phyloP scores from a whole-genome alignment of 2,888 invertebrate species.

The Catocala fraxini region DNA sequence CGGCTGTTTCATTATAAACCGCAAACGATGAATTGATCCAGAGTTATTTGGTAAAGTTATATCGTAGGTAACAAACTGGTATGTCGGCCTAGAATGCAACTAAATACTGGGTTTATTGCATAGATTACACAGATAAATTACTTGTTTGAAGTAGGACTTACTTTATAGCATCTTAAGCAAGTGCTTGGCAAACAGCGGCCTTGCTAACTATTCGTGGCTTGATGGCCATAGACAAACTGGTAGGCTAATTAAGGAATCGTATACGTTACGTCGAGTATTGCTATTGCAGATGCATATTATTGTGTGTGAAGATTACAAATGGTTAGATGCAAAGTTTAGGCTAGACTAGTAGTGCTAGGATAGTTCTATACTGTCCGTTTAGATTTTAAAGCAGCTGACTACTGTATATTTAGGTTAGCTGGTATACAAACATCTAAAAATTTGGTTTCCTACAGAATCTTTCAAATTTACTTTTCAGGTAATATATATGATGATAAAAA shows the following conservation, averaged over 20 bases:
- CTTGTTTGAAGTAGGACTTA: conserved; percentile 6
- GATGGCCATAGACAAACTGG: conserved; percentile 36
- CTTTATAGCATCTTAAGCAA: conserved; percentile 11
- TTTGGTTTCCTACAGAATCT: too few relatives aligned
- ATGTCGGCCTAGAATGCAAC: conserved; percentile 8
- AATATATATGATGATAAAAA: too few relatives aligned
- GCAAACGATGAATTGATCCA: conserved; percentile 68
- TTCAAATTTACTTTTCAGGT: too few relatives aligned
- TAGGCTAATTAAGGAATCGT: conserved; percentile 23
- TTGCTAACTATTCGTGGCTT: conserved; percentile 24
- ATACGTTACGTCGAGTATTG: background rate
- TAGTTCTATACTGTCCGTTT: too few relatives aligned
- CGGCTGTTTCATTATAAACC: conserved; percentile 76
- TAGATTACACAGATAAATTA: conserved; percentile 1
- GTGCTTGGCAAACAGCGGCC: background rate
- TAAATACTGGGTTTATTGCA: conserved; percentile 7
- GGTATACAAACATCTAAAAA: too few relatives aligned
- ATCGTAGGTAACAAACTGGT: conserved; percentile 21
- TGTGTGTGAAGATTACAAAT: too few relatives aligned
- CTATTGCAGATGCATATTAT: too few relatives aligned
- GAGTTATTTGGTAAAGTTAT: conserved; percentile 60
- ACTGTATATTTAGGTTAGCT: too few relatives aligned
- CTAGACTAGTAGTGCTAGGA: background rate
- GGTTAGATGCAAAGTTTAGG: background rate
- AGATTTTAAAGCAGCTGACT: too few relatives aligned